Base-by-base conservation (phyloP, 2,888 invertebrate genomes). In the Pristionchus entomophagus region DNA sequence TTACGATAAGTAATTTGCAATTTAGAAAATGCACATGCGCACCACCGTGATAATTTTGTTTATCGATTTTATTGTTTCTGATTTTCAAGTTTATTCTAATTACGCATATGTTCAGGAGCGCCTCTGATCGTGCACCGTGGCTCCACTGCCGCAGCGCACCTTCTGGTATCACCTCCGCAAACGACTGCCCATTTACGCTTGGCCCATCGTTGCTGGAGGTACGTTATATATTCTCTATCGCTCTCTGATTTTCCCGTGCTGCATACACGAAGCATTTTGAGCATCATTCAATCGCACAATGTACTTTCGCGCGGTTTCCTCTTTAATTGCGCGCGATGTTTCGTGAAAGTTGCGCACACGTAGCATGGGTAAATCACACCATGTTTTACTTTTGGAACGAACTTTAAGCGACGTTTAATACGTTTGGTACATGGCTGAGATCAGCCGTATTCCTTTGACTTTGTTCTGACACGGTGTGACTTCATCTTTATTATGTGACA, bases 161-260 rank as follows among this genome's bases (percentile, higher is more conserved):
- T 38, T 84, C 73, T 90, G 88, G 88, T 87, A 88, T 65, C 86
- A 88, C 56, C 87, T 89, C 86, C 87, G 86, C 81, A 87, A 88
- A n/a, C 88, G 85, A 69, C 87, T 90, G 62, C 90, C 90, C 6
- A 84, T 90, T 14, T 90, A 90, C 86, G 86, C 87, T 0, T 90
- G 90, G 90, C 90, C 90, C 2, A 87, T 90, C 86, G 87, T 90
- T 69, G 88, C 89, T 56, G 89, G 88, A 85, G 89, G 88, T 88
- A 53, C 41, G 86, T 38, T 32, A 22, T 85, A 26, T 17, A 51
- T 80, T 77, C 17, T 14, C 45, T 77, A 10, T 65, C 29, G 4
- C 73, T 32, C 35, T 65, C n/a, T 45, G 45, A n/a, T 78, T 49
- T 41, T 35, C n/a, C n/a, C n/a, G n/a, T n/a, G n/a, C n/a, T n/a